Evolutionary conservation across 2,888 invertebrate genomes (phyloP), one percentile per base, ranked within the genome.

Genomic region (Caenorhabditis sp.): DNA sequence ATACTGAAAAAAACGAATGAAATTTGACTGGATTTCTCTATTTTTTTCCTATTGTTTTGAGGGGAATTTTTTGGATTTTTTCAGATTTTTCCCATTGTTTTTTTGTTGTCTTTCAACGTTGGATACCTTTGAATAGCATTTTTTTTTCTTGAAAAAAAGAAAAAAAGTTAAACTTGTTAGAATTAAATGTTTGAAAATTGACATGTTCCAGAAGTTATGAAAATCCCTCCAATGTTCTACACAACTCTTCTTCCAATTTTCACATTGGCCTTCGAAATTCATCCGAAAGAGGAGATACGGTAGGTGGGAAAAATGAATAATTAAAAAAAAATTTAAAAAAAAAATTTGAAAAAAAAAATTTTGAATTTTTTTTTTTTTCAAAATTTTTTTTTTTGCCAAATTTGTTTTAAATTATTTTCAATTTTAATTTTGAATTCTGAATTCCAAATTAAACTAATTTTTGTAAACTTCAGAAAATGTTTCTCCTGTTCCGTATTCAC

Each of bases 401-500:
- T n/a, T n/a, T n/a, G n/a, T n/a, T n/a, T n/a, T n/a, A n/a, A n/a
- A n/a, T n/a, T n/a, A n/a, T n/a, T n/a, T n/a, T n/a, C n/a, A 9
- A 9, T 32, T 4, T 32, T 18, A 24, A 51, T 32, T 44, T 18
- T 32, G 32, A 32, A 9, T 32, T 4, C 32, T 6, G 32, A 6
- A 32, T 9, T 32, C 9, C 32, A 32, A 32, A 32, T 32, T 32
- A n/a, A n/a, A n/a, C n/a, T n/a, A n/a, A n/a, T n/a, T n/a, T n/a
- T n/a, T n/a, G n/a, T 32, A 6, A 32, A 32, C 9, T 32, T 4
- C 70, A 81, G 78, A 61, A 84, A 84, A 67, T 84, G 84, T 60
- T 84, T 84, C 72, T 72, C 80, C 3, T 84, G 84, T 56, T 82
- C 82, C 18, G 84, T 84, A 1, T 84, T 84, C 77, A 84, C 84